Conservation (phyloP, 1,140 invertebrate genomes). For the Thereuonema tuberculata region DNA sequence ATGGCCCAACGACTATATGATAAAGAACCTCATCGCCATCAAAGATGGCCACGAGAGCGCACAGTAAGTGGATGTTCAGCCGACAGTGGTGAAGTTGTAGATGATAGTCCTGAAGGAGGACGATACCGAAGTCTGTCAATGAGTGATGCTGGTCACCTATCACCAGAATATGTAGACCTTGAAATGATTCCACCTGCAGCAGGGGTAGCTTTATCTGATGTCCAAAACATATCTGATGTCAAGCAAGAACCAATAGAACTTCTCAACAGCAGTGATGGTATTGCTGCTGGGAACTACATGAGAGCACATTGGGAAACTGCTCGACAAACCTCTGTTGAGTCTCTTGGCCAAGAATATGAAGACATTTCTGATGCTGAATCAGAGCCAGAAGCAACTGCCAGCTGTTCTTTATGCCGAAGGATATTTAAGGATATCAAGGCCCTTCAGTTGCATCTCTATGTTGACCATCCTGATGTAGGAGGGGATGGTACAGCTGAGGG, state of each 20-base stretch:
- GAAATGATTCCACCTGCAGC: background rate
- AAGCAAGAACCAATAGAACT: background rate
- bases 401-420: slow-evolving; percentile 22
- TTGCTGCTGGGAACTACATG: too few relatives aligned
- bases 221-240: background rate
- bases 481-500: background rate
- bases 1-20: slow-evolving; percentile 68
- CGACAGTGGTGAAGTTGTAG: slow-evolving; percentile 12
- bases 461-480: slow-evolving; percentile 14
- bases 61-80: slow-evolving; percentile 18
- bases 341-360: slow-evolving; percentile 9
- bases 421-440: slow-evolving; percentile 24
- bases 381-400: background rate
- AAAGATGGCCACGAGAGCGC: slow-evolving; percentile 19
- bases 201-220: background rate
- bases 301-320: background rate
- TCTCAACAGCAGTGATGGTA: background rate
- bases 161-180: background rate
- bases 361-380: slow-evolving; percentile 4
- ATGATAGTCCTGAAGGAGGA: slow-evolving; percentile 9
- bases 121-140: slow-evolving; percentile 9
- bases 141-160: background rate
- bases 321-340: slow-evolving; percentile 1
- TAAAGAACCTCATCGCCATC: slow-evolving; percentile 51
- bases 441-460: slow-evolving; percentile 25